These are phyloP conservation scores for Heliconius eleuchia DNA, from an alignment of 1,140 invertebrate species.

Conservation along the genomic window DNA sequence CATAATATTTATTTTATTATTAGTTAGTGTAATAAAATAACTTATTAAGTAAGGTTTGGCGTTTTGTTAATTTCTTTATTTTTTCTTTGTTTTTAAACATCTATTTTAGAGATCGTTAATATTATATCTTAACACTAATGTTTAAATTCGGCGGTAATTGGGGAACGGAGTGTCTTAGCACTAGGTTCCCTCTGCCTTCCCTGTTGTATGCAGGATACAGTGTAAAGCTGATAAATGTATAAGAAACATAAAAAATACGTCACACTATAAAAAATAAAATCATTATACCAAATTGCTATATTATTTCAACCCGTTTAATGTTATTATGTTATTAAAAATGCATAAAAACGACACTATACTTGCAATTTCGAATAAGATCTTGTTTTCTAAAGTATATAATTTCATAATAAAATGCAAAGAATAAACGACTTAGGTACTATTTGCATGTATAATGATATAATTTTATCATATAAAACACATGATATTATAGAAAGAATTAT, in stretches of 20 bases:
- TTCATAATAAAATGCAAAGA: neutral
- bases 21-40: neutral
- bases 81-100: too few relatives aligned
- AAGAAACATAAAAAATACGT: neutral
- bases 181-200: too few relatives aligned
- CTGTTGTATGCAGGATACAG: too few relatives aligned
- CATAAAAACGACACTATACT: neutral
- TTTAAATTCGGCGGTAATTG: too few relatives aligned
- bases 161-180: too few relatives aligned
- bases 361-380: constrained; percentile 1
- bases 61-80: too few relatives aligned
- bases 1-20: neutral
- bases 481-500: neutral
- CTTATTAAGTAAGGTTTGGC: too few relatives aligned
- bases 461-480: neutral
- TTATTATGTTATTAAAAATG: constrained; percentile 6
- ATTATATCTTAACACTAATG: too few relatives aligned
- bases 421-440: neutral
- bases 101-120: too few relatives aligned
- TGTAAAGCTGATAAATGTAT: too few relatives aligned
- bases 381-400: neutral
- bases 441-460: neutral
- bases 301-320: neutral
- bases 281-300: neutral
- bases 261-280: neutral